Evolutionary conservation across 2,888 invertebrate genomes (phyloP), one percentile per base, ranked within the genome.

Genomic region (Chloromyia formosa): DNA sequence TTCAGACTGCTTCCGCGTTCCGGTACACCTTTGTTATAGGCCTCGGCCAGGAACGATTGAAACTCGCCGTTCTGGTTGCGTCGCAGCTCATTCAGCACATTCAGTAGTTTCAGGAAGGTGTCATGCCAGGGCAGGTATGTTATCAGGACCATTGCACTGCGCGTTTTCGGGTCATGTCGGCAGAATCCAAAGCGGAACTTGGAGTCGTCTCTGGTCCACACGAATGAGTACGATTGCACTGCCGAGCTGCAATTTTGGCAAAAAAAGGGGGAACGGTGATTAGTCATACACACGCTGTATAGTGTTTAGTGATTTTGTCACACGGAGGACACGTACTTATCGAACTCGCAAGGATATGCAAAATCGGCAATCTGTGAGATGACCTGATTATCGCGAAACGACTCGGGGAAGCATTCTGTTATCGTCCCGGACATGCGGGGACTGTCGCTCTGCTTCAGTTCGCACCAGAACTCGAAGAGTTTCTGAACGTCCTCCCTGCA

Each of bases 141-240:
- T 79, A 94, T 87, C 79, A 95, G 86, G 62, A 95, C 92, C 83
- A 95, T 87, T 76, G 96, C 94, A 20, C 94, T 93, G 82, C 94
- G 92, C 23, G 93, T 91, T 83, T 93, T 93, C 4, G 97, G 95
- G 84, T 97, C 95, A 85, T 96, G 96, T 27, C 98, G 92, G 85
- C 97, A 98, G 86, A 96, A 98, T 78, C 98, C 98, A 88, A 96
- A 99, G 53, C 96, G 96, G 91, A 96, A 98, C 87, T 96, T 96
- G 27, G 97, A 95, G 83, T 97, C 96, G 80, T 93, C 90, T 80
- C 94, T 96, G 23, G 98, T 99, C 82, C 98, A 87, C 71, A 97
- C 98, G 87, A 98, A 99, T 27, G 97, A 97, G 86, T 97, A 99
- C 81, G 96, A 93, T 85, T 97, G 96, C 75, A 97, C 94, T 76